Evolutionary conservation across 2,797 vertebrate species (phyloP), one percentile per base, ranked within the genome.

Genomic region (Peromyscus aztecus): DNA sequence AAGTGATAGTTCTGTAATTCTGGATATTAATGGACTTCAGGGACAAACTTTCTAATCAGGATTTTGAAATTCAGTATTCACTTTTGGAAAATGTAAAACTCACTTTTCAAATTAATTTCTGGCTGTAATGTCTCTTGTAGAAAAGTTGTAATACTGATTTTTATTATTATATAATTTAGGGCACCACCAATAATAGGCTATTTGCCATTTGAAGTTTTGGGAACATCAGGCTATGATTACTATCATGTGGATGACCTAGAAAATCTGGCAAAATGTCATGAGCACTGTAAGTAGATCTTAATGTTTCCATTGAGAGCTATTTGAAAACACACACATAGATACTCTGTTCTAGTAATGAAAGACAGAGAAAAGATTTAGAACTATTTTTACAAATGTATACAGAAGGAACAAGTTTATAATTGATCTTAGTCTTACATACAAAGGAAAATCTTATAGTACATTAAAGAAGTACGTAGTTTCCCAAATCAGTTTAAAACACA

Each of bases 191-290:
- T 99, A 97, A 99, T 99, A 98, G 99, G 99, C 96, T 99, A 99
- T 98, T 99, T 99, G 97, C 99, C 99, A 6, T 99, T 99, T 98
- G 99, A 99, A 99, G 99, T 99, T 97, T 98, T 99, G 98, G 99
- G 99, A 95, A 99, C 99, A 34, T 99, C 99, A 80, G 99, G 99
- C 95, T 99, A 99, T 96, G 99, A 99, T 99, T 99, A 99, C 98
- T 99, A 99, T 98, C 99, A 99, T 80, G 99, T 99, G 98, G 99
- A 99, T 98, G 99, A 99, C 98, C 98, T 99, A 98, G 99, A 99
- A 98, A 99, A 99, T 65, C 98, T 99, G 96, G 99, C 99, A 98
- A 99, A 99, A 98, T 99, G 99, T 98, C 99, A 99, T 21, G 99
- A 99, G 97, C 99, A 99, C 98, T 98, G 99, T 99, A 98, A 99